Evolutionary conservation across 2,888 invertebrate species (phyloP), one percentile per base, ranked within the genome.

Genomic region (Sipha maydis): DNA sequence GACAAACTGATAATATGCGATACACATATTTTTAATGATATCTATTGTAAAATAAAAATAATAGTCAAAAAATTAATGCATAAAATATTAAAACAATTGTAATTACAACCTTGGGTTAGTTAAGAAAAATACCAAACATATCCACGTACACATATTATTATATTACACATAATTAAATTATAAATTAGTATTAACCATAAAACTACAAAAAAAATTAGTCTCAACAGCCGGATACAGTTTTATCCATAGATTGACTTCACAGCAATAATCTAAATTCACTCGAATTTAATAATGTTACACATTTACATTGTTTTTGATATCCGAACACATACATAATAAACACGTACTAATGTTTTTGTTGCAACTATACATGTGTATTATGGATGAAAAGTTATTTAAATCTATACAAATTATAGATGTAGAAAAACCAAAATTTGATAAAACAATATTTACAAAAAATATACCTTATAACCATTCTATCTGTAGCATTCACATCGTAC

Each of bases 41-140:
- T 84, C 28, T 61, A 61, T 76, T 84, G 75, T 76, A 83, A 73
- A 83, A 83, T 61, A 28, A 0, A 5, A 48, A 84, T 84, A 41
- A 75, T 76, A 61, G 61, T 61, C 38, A 38, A 61, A 75, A 84
- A 28, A 76, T 56, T 1, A 61, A 61, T 76, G 61, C 61, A 21
- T 11, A 67, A 61, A 76, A 41, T 67, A 84, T 38, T 7, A 61
- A 34, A 75, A 61, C 61, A 41, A 84, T 41, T 41, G 25, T 31
- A 41, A 84, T 56, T 21, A 28, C 34, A 56, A 31, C 84, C 75
- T 76, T 76, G 76, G 17, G 21, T 28, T 41, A 41, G 4, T 14
- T 38, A 38, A n/a, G 19, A 83, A 56, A 83, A 54, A 69, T 17
- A 71, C 4, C 3, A 21, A 48, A 38, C 14, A 80, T 5, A 7